phyloP scores from a whole-genome alignment of 2,888 invertebrate genomes.

The Euzophera pinguis region DNA sequence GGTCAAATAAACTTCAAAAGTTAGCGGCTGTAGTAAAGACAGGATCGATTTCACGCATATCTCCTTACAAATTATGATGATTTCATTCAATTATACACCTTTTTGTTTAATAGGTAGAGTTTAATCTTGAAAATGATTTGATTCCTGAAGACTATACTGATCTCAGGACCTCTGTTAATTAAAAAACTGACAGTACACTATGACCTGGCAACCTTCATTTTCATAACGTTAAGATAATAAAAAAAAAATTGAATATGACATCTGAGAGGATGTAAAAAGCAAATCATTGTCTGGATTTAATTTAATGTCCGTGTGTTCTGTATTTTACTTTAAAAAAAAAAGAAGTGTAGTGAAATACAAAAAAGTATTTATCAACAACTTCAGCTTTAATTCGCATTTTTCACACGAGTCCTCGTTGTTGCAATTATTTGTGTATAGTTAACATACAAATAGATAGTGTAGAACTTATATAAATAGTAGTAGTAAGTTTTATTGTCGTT shows the following conservation, averaged over 20 bases:
- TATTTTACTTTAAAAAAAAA: too few species aligned
- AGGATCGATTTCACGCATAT: conserved; percentile 37
- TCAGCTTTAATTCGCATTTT: too few species aligned
- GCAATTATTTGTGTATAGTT: too few species aligned
- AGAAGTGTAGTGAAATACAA: too few species aligned
- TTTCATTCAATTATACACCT: conserved; percentile 14
- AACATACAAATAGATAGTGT: too few species aligned
- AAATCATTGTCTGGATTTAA: neutral
- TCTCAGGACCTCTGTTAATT: conserved; percentile 32
- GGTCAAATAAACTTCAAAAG: conserved; percentile 31
- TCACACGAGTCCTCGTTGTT: neutral
- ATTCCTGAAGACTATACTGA: neutral
- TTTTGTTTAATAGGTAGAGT: neutral
- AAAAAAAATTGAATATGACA: conserved; percentile 19
- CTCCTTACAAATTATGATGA: conserved; percentile 22
- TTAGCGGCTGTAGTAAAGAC: conserved; percentile 25
- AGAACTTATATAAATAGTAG: too few species aligned
- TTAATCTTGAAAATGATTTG: neutral
- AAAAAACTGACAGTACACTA: conserved; percentile 32
- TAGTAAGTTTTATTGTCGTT: too few species aligned
- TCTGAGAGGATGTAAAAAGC: neutral
- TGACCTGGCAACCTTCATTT: conserved; percentile 23
- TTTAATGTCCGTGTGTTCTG: neutral
- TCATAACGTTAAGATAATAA: conserved; percentile 26
- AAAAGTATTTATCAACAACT: neutral